Percentiles rank a stretch among this genome's conserved stretches.
Conservation (phyloP, 1,140 invertebrate species). For the Phocides pigmalion region DNA sequence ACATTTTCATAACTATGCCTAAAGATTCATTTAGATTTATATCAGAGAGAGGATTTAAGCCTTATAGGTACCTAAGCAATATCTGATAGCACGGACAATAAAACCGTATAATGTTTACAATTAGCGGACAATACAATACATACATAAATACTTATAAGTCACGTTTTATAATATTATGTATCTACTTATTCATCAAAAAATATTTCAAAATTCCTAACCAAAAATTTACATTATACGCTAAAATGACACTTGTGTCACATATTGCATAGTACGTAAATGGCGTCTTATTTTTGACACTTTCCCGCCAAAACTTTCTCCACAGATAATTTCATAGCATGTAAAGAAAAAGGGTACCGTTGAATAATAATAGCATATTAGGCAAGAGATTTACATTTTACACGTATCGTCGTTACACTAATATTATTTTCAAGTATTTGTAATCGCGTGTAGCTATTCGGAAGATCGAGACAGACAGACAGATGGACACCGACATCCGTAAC, state of each 20-base stretch:
- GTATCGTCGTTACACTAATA: neutral
- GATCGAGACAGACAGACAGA: constrained; percentile 7
- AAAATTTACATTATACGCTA: constrained; percentile 12
- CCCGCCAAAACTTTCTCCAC: constrained; percentile 30
- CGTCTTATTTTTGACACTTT: constrained; percentile 22
- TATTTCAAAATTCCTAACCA: constrained; percentile 19
- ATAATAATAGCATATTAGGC: neutral
- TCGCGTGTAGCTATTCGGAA: constrained; percentile 29
- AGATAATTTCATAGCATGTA: constrained; percentile 19
- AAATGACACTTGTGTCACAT: constrained; percentile 4
- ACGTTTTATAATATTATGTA: constrained; percentile 14
- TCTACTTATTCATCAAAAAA: constrained; percentile 11
- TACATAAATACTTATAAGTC: no score
- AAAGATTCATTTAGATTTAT: no score
- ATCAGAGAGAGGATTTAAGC: no score
- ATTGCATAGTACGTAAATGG: no score
- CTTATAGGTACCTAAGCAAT: no score
- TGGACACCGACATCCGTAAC: constrained; percentile 18
- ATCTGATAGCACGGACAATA: no score
- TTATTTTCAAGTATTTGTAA: neutral
- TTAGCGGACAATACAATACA: no score
- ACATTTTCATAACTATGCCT: no score
- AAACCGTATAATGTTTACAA: no score
- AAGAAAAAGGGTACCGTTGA: constrained; percentile 4
- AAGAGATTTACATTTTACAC: neutral